Percentiles rank a stretch among this genome's conserved stretches.
phyloP scores from a whole-genome alignment of 2,888 invertebrate species.

The Lithophane leautieri region DNA sequence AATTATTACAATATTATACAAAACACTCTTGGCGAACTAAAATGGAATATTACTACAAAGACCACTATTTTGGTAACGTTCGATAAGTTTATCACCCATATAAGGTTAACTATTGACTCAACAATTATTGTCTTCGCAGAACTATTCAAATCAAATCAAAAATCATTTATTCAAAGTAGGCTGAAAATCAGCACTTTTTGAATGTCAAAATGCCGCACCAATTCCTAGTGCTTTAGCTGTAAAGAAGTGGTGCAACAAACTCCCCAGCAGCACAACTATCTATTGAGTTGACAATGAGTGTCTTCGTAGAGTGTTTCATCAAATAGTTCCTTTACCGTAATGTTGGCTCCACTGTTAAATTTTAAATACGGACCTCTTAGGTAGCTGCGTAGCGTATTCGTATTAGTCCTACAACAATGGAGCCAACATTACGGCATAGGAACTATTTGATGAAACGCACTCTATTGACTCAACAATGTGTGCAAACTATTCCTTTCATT shows the following conservation, averaged over 20 bases:
- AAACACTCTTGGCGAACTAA: constrained; percentile 46
- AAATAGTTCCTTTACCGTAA: too few species aligned
- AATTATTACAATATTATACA: constrained; percentile 54
- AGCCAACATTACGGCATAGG: too few species aligned
- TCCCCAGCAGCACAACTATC: neutral
- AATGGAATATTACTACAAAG: constrained; percentile 36
- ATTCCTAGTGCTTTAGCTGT: neutral
- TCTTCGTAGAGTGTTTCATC: too few species aligned
- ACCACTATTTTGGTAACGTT: constrained; percentile 35
- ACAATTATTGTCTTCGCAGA: neutral
- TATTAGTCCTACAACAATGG: too few species aligned
- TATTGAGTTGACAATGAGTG: neutral
- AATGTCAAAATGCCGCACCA: neutral
- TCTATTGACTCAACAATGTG: neutral
- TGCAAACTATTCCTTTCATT: neutral
- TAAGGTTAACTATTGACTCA: neutral
- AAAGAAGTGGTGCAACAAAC: neutral
- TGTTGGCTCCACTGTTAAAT: too few species aligned
- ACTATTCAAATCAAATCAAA: neutral
- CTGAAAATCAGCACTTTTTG: neutral
- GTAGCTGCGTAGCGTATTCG: too few species aligned
- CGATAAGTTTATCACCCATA: constrained; percentile 10
- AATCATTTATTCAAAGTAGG: neutral
- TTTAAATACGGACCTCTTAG: too few species aligned
- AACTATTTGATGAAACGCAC: too few species aligned